Percentiles rank a stretch among this genome's conserved stretches.
phyloP scores from a whole-genome alignment of 2,113 vertebrate species.

The Boulengeromyrus knoepffleri region DNA sequence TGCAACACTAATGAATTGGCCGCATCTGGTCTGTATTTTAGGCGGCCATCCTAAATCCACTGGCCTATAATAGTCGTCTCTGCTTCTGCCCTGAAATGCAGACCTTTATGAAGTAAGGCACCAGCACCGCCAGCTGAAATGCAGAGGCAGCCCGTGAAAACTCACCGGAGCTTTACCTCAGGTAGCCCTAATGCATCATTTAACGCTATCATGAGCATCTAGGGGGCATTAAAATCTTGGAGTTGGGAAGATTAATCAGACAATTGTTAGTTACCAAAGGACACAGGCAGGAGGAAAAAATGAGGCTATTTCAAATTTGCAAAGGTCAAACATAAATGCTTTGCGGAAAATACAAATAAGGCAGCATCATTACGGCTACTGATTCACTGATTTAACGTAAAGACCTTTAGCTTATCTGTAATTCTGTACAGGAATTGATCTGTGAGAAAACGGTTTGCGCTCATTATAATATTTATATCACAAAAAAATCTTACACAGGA shows the following conservation, averaged over 20 bases:
- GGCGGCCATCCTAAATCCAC: not conserved
- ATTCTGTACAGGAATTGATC: not conserved
- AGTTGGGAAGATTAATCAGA: not conserved
- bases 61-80: not conserved
- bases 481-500: not conserved
- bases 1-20: conserved; percentile 27
- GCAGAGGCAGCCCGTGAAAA: not conserved
- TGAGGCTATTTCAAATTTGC: not conserved
- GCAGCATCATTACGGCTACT: not conserved
- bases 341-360: not conserved
- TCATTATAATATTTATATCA: not conserved
- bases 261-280: conserved; percentile 3
- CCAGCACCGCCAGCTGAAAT: not conserved
- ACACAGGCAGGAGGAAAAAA: not conserved
- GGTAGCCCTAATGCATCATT: not conserved
- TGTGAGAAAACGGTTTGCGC: not conserved
- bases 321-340: not conserved
- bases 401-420: not conserved
- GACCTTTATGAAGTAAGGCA: not conserved
- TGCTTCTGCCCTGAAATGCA: not conserved
- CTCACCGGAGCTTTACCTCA: not conserved
- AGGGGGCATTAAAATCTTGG: not conserved
- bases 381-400: not conserved
- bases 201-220: not conserved
- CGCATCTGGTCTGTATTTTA: conserved; percentile 18